Evolutionary conservation across 2,113 vertebrate genomes (phyloP).

Genomic region (Alectura lathami): DNA sequence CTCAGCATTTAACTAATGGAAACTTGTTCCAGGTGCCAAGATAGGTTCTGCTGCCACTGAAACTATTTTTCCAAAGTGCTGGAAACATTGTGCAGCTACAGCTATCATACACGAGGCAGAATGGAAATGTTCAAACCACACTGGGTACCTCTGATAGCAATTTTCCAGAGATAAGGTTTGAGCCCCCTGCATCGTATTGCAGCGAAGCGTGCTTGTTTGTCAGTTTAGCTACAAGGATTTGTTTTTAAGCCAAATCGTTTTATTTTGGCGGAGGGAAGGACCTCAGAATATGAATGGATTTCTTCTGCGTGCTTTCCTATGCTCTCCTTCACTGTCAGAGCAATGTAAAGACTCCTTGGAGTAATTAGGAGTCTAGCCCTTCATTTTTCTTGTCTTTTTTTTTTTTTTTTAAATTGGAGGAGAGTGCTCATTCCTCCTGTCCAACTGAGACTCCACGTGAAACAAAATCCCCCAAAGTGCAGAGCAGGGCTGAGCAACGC

Average conservation of each 20-base stretch:
- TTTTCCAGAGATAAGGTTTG: conserved; percentile 60
- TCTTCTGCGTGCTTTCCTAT: not conserved
- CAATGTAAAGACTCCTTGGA: not conserved
- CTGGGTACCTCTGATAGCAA: conserved; percentile 28
- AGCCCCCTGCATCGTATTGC: not conserved
- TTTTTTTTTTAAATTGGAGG: not conserved
- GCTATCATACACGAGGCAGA: conserved; percentile 32
- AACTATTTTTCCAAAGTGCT: conserved; percentile 69
- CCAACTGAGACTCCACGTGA: not conserved
- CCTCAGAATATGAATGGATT: conserved; percentile 12
- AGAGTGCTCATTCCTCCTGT: not conserved
- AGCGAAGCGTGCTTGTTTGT: not conserved
- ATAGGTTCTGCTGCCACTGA: conserved; percentile 63
- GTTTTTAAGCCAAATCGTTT: not conserved
- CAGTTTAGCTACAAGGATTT: not conserved
- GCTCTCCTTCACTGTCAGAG: not conserved
- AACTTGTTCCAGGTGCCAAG: conserved; percentile 74
- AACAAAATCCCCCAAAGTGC: conserved; percentile 13
- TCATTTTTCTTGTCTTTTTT: not conserved
- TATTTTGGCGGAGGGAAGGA: not conserved
- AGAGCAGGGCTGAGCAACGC: conserved; percentile 29
- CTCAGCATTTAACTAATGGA: conserved; percentile 73
- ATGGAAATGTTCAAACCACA: conserved; percentile 57
- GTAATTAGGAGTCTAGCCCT: not conserved
- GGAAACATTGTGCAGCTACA: conserved; percentile 61